These are phyloP conservation scores for Chrysocyon brachyurus DNA, from an alignment of 2,797 vertebrate genomes.

Conservation along the genomic window DNA sequence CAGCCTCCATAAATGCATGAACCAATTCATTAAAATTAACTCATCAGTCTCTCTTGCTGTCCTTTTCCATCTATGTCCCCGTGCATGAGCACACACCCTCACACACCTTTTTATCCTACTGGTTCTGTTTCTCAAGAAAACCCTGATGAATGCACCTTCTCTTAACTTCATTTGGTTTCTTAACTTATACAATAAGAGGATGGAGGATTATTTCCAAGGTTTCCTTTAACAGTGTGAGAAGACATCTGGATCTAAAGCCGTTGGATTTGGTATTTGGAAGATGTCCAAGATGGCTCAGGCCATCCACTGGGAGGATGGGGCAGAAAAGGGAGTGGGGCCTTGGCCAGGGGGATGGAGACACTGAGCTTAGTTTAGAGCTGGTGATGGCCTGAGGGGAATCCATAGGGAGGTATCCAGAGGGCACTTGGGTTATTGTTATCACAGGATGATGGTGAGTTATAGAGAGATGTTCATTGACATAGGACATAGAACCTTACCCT, in stretches of 20 bases:
- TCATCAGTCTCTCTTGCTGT: background rate
- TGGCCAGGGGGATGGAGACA: too few species aligned
- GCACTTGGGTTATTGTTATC: background rate
- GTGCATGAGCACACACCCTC: too few species aligned
- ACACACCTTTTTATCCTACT: background rate
- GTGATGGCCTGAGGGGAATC: background rate
- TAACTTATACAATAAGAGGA: background rate
- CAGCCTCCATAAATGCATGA: background rate
- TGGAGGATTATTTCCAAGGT: background rate
- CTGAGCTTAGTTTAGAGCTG: background rate
- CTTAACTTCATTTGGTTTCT: conserved; percentile 10
- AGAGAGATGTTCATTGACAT: background rate
- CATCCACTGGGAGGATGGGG: background rate
- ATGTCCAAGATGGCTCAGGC: background rate
- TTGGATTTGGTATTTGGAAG: background rate
- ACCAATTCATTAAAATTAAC: background rate
- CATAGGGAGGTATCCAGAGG: background rate
- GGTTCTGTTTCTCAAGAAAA: background rate
- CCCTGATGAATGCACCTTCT: background rate
- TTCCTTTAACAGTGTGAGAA: background rate
- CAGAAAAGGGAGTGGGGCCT: background rate
- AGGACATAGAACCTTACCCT: background rate
- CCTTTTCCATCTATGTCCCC: background rate
- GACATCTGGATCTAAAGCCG: background rate
- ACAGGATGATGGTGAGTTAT: background rate